Percentiles rank a stretch among this genome's conserved stretches.
Conservation (phyloP, 2,888 invertebrate genomes). For the Frankliniella fusca region DNA sequence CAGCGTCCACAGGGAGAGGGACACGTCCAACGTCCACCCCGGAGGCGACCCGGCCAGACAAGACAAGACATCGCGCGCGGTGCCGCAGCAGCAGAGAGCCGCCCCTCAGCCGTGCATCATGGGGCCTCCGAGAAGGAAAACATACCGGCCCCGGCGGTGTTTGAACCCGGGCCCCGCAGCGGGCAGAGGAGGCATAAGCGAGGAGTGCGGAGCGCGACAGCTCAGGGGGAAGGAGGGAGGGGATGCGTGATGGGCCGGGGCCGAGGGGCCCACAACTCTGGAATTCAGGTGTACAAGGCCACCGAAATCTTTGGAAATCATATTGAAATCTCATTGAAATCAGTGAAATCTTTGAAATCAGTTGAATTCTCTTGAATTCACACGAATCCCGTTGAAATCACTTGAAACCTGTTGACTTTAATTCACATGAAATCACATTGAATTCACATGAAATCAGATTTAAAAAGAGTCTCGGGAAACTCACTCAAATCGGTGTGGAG, state of each 20-base stretch:
- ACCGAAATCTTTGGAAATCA: no score
- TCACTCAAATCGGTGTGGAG: no score
- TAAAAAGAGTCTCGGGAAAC: no score
- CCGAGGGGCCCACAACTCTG: background rate
- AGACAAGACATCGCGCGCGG: background rate
- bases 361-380: no score
- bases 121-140: background rate
- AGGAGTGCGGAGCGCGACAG: background rate
- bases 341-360: no score
- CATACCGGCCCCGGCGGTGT: no score
- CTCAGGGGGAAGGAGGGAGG: background rate
- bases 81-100: background rate
- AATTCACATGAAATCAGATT: no score
- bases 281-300: no score
- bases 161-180: background rate
- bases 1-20: background rate
- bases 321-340: no score
- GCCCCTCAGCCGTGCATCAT: background rate
- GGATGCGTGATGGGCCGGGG: background rate
- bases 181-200: background rate
- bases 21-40: background rate
- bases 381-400: no score
- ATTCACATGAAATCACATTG: no score
- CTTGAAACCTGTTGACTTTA: no score
- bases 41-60: background rate